phyloP scores from a whole-genome alignment of 2,797 vertebrate species.

The Dicrostonyx torquatus region DNA sequence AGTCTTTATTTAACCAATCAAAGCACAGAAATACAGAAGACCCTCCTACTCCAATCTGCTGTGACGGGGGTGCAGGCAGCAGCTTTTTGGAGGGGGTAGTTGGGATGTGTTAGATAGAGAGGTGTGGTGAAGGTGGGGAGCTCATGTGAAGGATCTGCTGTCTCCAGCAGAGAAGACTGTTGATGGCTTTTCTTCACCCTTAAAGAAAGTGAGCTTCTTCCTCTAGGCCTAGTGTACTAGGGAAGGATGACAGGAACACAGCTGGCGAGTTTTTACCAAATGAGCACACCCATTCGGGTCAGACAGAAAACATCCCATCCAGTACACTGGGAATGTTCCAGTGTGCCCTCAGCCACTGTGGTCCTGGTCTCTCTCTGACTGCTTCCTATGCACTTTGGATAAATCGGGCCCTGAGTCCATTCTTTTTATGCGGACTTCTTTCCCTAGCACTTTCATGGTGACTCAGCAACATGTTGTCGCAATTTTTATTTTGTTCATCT shows the following conservation, averaged over 20 bases:
- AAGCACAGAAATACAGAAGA: too few species aligned
- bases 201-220: slow-evolving; percentile 11
- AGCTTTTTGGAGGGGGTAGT: neutral
- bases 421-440: neutral
- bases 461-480: neutral
- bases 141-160: neutral
- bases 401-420: neutral
- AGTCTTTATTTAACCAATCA: too few species aligned
- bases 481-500: neutral
- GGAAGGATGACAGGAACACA: neutral
- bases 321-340: neutral
- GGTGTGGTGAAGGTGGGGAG: neutral
- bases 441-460: neutral
- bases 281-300: neutral
- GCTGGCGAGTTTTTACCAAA: neutral
- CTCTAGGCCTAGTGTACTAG: neutral
- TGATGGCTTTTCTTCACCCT: neutral
- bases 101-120: neutral
- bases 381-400: neutral
- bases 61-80: accelerated
- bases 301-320: neutral
- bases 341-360: neutral
- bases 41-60: too few species aligned
- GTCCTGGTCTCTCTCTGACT: neutral
- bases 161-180: neutral